A percentile compares a stretch with the other conserved stretches of the same genome.
Evolutionary conservation across 2,797 vertebrate genomes (phyloP).

Genomic region (Platalea minor): DNA sequence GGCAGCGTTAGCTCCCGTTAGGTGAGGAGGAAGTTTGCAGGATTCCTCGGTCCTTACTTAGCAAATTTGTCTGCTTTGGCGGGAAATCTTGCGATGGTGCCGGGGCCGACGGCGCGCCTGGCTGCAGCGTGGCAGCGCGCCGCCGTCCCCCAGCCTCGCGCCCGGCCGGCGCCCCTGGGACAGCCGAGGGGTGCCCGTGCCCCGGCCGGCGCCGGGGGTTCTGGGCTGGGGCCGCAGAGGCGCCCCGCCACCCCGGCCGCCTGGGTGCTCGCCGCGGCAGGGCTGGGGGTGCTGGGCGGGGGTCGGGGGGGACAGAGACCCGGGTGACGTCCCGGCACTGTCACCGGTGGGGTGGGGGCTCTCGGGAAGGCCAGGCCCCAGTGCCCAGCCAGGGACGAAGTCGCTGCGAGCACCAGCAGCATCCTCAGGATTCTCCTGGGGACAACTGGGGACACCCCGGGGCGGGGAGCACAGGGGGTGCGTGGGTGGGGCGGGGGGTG

Average conservation of each 20-base stretch:
- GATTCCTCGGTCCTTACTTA: neutral
- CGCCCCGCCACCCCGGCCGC: neutral
- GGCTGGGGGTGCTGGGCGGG: neutral
- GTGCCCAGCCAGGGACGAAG: neutral
- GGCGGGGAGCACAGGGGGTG: too few species aligned
- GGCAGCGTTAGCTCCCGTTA: rapidly evolving
- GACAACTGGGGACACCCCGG: neutral
- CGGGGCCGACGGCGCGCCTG: neutral
- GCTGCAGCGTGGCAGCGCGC: neutral
- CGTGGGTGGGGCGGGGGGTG: neutral
- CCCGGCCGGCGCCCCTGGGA: neutral
- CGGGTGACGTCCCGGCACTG: neutral
- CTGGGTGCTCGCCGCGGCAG: rapidly evolving
- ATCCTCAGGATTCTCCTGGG: neutral
- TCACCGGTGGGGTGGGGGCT: rapidly evolving
- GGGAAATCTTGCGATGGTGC: neutral
- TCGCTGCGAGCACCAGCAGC: neutral
- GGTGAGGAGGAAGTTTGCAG: neutral
- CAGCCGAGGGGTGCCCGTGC: rapidly evolving
- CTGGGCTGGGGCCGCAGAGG: neutral
- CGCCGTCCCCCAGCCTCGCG: neutral
- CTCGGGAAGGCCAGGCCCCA: neutral
- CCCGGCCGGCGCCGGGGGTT: neutral
- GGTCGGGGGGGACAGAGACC: neutral
- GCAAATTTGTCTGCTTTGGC: neutral